Evolutionary conservation across 1,140 invertebrate genomes (phyloP).

Genomic region (Spodoptera litura): DNA sequence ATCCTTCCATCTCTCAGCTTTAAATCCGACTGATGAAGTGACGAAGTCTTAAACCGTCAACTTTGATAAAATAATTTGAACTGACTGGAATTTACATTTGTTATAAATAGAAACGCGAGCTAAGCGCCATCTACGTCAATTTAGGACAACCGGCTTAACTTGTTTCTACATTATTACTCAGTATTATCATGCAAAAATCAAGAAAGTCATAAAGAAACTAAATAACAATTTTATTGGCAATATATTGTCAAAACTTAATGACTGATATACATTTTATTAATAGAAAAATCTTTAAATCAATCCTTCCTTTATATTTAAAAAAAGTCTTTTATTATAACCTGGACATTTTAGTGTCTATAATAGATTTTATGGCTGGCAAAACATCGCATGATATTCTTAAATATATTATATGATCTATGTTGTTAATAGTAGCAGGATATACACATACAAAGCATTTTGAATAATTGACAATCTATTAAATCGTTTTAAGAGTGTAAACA

Average conservation of each 20-base stretch:
- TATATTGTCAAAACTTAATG: constrained; percentile 21
- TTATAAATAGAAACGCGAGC: constrained; percentile 10
- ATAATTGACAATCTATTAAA: constrained; percentile 10
- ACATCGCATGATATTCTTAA: background rate
- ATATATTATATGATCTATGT: background rate
- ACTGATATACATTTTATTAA: constrained; percentile 17
- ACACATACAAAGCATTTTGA: background rate
- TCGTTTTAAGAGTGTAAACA: background rate
- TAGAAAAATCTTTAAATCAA: constrained; percentile 6
- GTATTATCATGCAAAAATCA: background rate
- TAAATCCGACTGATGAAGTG: background rate
- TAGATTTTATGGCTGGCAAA: background rate
- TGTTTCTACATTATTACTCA: background rate
- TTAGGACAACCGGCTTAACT: background rate
- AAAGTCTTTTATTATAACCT: constrained; percentile 14
- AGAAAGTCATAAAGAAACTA: constrained; percentile 4
- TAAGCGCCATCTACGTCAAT: constrained; percentile 23
- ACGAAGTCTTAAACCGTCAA: constrained; percentile 3
- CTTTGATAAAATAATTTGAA: constrained; percentile 9
- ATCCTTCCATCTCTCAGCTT: background rate
- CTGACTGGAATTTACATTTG: constrained; percentile 18
- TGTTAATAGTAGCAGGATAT: background rate
- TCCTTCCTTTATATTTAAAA: constrained; percentile 1
- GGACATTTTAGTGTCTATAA: background rate
- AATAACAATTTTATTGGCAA: constrained; percentile 10